Evolutionary conservation across 2,113 vertebrate genomes (phyloP), one percentile per base, ranked within the genome.

Genomic region (Thalassoma bifasciatum): DNA sequence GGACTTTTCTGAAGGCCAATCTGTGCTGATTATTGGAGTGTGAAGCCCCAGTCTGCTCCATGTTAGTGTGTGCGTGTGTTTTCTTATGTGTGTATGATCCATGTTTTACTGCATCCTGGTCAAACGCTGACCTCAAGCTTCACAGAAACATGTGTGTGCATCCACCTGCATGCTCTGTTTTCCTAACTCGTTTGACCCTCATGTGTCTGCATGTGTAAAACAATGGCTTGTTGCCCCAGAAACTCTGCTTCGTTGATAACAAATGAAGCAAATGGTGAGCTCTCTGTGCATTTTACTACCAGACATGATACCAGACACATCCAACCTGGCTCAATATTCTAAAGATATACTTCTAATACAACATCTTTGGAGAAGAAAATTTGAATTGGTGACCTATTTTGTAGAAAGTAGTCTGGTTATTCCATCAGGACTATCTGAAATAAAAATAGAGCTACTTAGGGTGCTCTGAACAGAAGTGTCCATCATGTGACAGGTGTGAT

Each of bases 1-100:
- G 60, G 53, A 49, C 16, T 42, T 73, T 70, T 79, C 52, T 71
- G 80, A 81, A 72, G 81, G 56, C 79, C 79, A 82, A 82, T 86
- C 84, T 89, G 76, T 64, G 79, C 68, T 82, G 72, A 38, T 76
- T 83, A 88, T 46, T 85, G 79, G 79, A 86, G 84, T 87, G 81
- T 87, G 78, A 89, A 82, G 79, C 82, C 61, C 51, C 86, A 85
- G 85, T 78, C 83, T 89, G 83, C 64, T 80, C 4, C 50, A 12
- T 69, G n/a, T 69, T 56, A 14, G 34, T 44, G 37, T 44, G 46
- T 71, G 60, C 72, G 75, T 63, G 79, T 80, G 83, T 71, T 50
- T 69, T 62, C 71, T 57, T 65, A 36, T 72, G 50, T 67, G 50
- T 65, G 47, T 36, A 47, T 56, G 64, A n/a, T n/a, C n/a, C n/a